Evolutionary conservation across 1,140 invertebrate species (phyloP).

Genomic region (Heterodera schachtii): DNA sequence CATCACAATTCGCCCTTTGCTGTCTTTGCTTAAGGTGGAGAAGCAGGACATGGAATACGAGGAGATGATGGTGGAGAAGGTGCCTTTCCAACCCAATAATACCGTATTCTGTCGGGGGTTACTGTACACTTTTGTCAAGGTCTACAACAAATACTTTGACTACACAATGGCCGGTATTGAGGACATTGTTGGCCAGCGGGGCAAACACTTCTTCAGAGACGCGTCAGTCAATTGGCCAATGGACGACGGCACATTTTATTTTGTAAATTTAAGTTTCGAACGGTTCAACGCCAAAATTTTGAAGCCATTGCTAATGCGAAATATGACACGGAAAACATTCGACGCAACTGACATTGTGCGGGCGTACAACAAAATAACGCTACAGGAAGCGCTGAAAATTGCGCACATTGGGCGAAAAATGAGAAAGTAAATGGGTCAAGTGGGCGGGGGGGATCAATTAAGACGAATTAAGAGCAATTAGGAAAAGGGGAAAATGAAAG

Average conservation of each 20-base stretch:
- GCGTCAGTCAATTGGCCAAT: not conserved
- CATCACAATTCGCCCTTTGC: constrained; percentile 69
- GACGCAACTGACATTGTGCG: constrained; percentile 54
- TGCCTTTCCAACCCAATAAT: constrained; percentile 20
- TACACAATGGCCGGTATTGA: constrained; percentile 55
- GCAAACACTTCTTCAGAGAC: constrained; percentile 41
- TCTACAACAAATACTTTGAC: constrained; percentile 48
- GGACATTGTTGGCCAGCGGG: constrained; percentile 49
- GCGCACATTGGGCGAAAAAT: constrained; percentile 28
- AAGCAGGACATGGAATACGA: constrained; percentile 52
- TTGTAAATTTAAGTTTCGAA: constrained; percentile 48
- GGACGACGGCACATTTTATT: no score
- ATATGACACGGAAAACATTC: constrained; percentile 47
- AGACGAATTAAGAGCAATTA: no score
- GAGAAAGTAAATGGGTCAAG: constrained; percentile 1
- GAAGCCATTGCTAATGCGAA: constrained; percentile 56
- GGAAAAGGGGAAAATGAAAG: no score
- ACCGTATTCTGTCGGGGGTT: no score
- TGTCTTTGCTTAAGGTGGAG: constrained; percentile 68
- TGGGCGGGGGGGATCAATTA: no score
- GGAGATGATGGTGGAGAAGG: constrained; percentile 58
- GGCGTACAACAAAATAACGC: constrained; percentile 59
- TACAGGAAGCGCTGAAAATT: constrained; percentile 54
- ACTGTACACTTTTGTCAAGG: not conserved
- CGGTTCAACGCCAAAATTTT: constrained; percentile 60